A percentile compares a stretch with the other conserved stretches of the same genome.
phyloP scores from a whole-genome alignment of 2,797 vertebrate genomes.

The Pogoniulus pusillus region DNA sequence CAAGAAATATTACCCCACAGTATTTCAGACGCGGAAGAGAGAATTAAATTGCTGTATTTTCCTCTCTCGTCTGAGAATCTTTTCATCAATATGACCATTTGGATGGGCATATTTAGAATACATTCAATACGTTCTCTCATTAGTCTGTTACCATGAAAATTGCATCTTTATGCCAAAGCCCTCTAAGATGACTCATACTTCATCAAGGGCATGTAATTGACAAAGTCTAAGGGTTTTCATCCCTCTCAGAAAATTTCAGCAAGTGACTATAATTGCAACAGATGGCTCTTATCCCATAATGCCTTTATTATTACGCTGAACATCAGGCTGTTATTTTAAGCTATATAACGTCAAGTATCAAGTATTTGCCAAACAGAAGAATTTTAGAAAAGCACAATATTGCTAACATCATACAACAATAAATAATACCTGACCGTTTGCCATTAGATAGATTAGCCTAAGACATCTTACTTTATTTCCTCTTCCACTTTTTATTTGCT shows the following conservation, averaged over 20 bases:
- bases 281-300: not conserved
- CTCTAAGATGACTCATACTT: constrained; percentile 42
- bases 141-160: constrained; percentile 4
- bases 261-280: constrained; percentile 4
- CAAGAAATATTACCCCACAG: not conserved
- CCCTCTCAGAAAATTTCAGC: constrained; percentile 15
- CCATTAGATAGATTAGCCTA: not conserved
- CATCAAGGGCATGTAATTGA: constrained; percentile 16
- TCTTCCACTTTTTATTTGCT: constrained; percentile 24
- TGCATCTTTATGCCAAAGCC: constrained; percentile 7
- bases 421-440: not conserved
- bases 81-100: not conserved
- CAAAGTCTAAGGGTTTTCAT: not conserved
- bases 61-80: not conserved
- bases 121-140: constrained; percentile 16
- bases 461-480: constrained; percentile 32
- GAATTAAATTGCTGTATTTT: not conserved
- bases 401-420: constrained; percentile 18
- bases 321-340: not conserved
- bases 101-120: constrained; percentile 20
- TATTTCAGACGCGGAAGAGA: not conserved
- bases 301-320: not conserved
- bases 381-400: not conserved
- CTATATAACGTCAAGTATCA: not conserved
- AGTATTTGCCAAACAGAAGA: not conserved